A percentile compares a stretch with the other conserved stretches of the same genome.
Evolutionary conservation across 2,888 invertebrate genomes (phyloP).

Genomic region (Lumbricus terrestris): DNA sequence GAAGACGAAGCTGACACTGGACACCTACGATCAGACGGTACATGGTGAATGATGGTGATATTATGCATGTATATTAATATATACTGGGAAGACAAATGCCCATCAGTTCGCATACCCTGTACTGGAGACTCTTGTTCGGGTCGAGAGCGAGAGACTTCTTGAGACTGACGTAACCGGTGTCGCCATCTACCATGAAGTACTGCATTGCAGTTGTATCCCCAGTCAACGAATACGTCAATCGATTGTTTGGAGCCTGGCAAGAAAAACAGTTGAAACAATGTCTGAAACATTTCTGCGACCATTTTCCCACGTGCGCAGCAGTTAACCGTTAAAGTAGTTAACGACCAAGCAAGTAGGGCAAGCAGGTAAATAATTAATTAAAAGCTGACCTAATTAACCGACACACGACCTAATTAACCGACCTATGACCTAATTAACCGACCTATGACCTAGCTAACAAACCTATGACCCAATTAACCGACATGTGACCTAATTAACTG

Average conservation of each 20-base stretch:
- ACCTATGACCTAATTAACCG: too few species aligned
- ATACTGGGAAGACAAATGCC: background rate
- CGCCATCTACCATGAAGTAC: conserved; percentile 40
- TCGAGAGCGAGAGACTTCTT: conserved; percentile 38
- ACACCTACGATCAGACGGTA: too few species aligned
- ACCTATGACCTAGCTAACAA: too few species aligned
- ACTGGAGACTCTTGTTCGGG: conserved; percentile 26
- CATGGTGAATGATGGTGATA: too few species aligned
- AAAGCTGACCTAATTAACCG: background rate
- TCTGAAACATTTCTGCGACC: too few species aligned
- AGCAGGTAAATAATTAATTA: background rate
- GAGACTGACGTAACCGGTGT: conserved; percentile 37
- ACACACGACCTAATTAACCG: too few species aligned
- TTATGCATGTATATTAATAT: background rate
- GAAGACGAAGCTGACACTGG: too few species aligned
- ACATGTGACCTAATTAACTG: conserved; percentile 32
- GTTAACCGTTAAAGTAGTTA: background rate
- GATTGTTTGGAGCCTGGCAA: conserved; percentile 38
- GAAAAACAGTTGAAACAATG: background rate
- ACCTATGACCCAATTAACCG: background rate
- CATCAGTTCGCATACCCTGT: conserved; percentile 30
- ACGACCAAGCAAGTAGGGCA: background rate
- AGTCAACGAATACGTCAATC: conserved; percentile 39
- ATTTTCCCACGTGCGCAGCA: background rate
- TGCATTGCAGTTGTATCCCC: conserved; percentile 45